Evolutionary conservation across 2,888 invertebrate genomes (phyloP).

Genomic region (Eledona agricola): DNA sequence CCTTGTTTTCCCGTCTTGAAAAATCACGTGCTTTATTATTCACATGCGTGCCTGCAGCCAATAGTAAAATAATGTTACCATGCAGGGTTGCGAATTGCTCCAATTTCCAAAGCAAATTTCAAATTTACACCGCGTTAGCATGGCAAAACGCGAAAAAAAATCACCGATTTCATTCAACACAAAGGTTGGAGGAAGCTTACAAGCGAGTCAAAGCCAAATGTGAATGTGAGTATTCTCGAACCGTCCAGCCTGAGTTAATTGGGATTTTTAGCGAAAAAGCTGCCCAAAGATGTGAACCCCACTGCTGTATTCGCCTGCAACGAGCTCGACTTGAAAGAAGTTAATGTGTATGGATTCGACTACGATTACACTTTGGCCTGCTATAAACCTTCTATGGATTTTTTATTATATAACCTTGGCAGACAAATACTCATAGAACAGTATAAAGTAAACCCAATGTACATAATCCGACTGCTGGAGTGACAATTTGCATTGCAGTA

Average conservation of each 20-base stretch:
- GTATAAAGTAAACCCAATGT: slow-evolving; percentile 74
- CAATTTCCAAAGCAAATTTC: no score
- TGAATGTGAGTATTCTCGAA: slow-evolving; percentile 76
- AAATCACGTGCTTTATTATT: no score
- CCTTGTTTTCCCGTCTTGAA: no score
- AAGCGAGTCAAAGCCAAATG: slow-evolving; percentile 74
- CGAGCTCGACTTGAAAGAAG: slow-evolving; percentile 89
- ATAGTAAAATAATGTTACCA: no score
- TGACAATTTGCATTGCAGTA: slow-evolving; percentile 71
- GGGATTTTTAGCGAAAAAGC: slow-evolving; percentile 78
- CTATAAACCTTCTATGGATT: slow-evolving; percentile 89
- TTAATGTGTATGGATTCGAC: slow-evolving; percentile 96
- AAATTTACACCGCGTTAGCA: no score
- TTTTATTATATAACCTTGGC: slow-evolving; percentile 89
- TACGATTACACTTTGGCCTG: slow-evolving; percentile 98
- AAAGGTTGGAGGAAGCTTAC: slow-evolving; percentile 67
- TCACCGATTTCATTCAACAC: slow-evolving; percentile 49
- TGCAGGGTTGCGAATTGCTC: no score
- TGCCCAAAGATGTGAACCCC: slow-evolving; percentile 86
- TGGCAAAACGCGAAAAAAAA: no score
- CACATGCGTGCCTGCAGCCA: no score
- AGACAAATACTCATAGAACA: slow-evolving; percentile 86
- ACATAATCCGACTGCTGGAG: slow-evolving; percentile 4
- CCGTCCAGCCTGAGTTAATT: no score
- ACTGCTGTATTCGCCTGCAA: slow-evolving; percentile 96